Conservation (phyloP, 2,113 vertebrate genomes). For the Daubentonia madagascariensis region DNA sequence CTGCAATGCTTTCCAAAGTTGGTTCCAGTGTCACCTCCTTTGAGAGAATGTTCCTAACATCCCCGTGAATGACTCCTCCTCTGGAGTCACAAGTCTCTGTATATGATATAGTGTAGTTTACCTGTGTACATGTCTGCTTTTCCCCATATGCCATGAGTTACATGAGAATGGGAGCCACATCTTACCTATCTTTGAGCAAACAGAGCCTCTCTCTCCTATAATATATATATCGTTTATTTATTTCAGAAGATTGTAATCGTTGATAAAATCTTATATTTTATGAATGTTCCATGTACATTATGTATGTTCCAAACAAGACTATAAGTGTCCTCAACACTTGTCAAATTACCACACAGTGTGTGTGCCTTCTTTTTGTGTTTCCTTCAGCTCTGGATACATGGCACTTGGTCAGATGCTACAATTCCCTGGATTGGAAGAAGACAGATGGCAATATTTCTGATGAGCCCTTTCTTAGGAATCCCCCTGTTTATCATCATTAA, state of each 20-base stretch:
- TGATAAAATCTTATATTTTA: neutral
- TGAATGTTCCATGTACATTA: neutral
- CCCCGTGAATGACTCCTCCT: neutral
- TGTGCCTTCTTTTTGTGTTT: neutral
- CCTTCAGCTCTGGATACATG: neutral
- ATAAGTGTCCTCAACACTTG: neutral
- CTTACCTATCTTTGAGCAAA: neutral
- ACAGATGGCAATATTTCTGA: neutral
- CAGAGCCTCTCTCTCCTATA: neutral
- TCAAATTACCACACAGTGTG: neutral
- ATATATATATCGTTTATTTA: neutral
- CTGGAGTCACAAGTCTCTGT: neutral
- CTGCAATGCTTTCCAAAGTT: neutral
- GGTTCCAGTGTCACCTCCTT: neutral
- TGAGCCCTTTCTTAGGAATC: neutral
- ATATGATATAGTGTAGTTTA: neutral
- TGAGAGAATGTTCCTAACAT: neutral
- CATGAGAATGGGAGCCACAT: neutral
- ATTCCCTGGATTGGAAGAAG: neutral
- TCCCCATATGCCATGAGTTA: neutral
- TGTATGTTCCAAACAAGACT: neutral
- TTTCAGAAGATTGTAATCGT: neutral
- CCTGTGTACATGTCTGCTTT: neutral
- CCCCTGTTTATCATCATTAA: neutral
- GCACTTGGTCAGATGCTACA: neutral